These are phyloP conservation scores for Lycaon pictus DNA, from an alignment of 2,113 vertebrate genomes.

Conservation along the genomic window DNA sequence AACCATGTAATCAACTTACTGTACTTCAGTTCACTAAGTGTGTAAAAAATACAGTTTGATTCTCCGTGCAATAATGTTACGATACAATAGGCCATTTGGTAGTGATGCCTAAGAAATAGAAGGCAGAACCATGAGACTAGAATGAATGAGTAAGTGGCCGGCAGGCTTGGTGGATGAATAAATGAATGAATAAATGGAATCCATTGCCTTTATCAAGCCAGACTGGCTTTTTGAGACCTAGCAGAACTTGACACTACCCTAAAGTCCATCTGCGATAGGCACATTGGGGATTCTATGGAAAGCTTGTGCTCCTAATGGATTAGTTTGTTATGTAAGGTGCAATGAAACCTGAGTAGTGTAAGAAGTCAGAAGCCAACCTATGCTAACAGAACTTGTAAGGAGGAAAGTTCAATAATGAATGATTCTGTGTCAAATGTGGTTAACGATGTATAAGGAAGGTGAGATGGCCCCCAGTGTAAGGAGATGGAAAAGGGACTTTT, in stretches of 20 bases:
- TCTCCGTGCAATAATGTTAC: neutral
- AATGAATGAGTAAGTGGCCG: neutral
- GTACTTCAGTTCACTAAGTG: neutral
- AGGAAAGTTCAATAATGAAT: conserved; percentile 19
- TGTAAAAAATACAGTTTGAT: neutral
- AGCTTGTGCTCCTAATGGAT: neutral
- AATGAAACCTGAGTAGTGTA: neutral
- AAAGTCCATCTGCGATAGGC: neutral
- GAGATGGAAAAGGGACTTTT: neutral
- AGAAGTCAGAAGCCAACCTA: neutral
- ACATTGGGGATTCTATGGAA: neutral
- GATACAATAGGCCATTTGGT: neutral
- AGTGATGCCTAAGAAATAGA: conserved; percentile 10
- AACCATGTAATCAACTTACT: conserved; percentile 9
- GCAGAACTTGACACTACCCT: neutral
- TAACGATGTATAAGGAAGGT: neutral
- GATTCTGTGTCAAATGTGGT: neutral
- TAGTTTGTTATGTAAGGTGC: neutral
- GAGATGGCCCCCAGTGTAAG: rapidly evolving
- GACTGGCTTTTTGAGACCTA: neutral
- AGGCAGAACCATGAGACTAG: neutral
- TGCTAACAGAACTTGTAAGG: conserved; percentile 9
- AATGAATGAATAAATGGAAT: neutral
- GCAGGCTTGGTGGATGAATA: neutral
- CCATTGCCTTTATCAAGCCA: neutral